phyloP scores from a whole-genome alignment of 2,797 vertebrate genomes.

The Agapornis canus region DNA sequence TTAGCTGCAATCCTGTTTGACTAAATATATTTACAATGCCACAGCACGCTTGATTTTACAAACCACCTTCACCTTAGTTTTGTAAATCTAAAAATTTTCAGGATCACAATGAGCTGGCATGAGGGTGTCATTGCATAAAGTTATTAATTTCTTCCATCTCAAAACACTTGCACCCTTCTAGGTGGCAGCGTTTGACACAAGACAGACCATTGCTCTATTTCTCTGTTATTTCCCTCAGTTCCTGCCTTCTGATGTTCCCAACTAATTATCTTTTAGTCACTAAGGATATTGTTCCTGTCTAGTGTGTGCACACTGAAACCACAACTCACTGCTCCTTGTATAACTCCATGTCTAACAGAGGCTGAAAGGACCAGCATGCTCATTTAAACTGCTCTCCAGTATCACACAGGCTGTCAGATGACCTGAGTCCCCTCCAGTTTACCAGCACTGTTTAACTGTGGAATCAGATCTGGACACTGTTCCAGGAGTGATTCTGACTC shows the following conservation, averaged over 20 bases:
- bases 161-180: background rate
- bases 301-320: fast-evolving
- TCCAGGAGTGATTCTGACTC: background rate
- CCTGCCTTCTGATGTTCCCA: background rate
- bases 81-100: background rate
- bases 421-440: background rate
- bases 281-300: background rate
- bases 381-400: background rate
- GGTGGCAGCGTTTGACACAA: background rate
- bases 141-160: background rate
- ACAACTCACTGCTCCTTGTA: background rate
- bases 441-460: background rate
- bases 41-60: background rate
- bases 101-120: background rate
- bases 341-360: background rate
- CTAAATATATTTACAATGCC: background rate
- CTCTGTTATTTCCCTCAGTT: background rate
- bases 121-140: background rate
- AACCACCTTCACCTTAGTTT: background rate
- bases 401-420: background rate
- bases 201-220: background rate
- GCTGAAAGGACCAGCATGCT: background rate
- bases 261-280: background rate
- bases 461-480: background rate
- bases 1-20: background rate